phyloP scores from a whole-genome alignment of 2,888 invertebrate genomes.

The Apantesis nais region DNA sequence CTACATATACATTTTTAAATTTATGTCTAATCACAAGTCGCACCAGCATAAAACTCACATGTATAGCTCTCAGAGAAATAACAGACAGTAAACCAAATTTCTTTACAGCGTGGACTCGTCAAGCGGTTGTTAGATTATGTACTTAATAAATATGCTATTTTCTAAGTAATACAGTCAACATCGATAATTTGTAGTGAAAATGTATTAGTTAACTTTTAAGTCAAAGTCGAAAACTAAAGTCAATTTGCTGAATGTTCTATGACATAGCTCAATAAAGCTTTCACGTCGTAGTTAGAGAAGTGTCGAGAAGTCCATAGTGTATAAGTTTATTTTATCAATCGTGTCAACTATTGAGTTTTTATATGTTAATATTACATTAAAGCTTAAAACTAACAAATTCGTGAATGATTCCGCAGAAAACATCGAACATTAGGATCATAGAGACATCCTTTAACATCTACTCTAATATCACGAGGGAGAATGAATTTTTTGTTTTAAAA shows the following conservation, averaged over 20 bases:
- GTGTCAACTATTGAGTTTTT: slow-evolving; percentile 32
- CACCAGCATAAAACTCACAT: neutral
- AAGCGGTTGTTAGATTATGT: slow-evolving; percentile 5
- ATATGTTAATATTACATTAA: slow-evolving; percentile 61
- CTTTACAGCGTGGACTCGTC: slow-evolving; percentile 5
- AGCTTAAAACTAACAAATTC: slow-evolving; percentile 78
- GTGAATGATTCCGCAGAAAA: slow-evolving; percentile 67
- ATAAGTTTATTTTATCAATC: slow-evolving; percentile 20
- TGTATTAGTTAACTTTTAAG: slow-evolving; percentile 21
- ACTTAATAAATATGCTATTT: slow-evolving; percentile 25
- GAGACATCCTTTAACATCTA: slow-evolving; percentile 63
- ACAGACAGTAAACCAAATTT: slow-evolving; percentile 12
- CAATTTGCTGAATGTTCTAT: slow-evolving; percentile 24
- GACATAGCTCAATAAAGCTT: slow-evolving; percentile 58
- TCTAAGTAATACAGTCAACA: slow-evolving; percentile 26
- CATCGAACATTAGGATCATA: slow-evolving; percentile 57
- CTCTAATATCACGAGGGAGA: slow-evolving; percentile 79
- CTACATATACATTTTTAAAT: neutral
- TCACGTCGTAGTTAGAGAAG: slow-evolving; percentile 28
- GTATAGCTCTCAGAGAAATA: neutral
- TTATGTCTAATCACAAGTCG: neutral
- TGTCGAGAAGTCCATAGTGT: slow-evolving; percentile 41
- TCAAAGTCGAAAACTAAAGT: slow-evolving; percentile 24
- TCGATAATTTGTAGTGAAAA: slow-evolving; percentile 18
- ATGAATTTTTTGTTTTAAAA: slow-evolving; percentile 62